Percentiles rank a stretch among this genome's conserved stretches.
Evolutionary conservation across 2,113 vertebrate genomes (phyloP).

Genomic region (Cinclus cinclus): DNA sequence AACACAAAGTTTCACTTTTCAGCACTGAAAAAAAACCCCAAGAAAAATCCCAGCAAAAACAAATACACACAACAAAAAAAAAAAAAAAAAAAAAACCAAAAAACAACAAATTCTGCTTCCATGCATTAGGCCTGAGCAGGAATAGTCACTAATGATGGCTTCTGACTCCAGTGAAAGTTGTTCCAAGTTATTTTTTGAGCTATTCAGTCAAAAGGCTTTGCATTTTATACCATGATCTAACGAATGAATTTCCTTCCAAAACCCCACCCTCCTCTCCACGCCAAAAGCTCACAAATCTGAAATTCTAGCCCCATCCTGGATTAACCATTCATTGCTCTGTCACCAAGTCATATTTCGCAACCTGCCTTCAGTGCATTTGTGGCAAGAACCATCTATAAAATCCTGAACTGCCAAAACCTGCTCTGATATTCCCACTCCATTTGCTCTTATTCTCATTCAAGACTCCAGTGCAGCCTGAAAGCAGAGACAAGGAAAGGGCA

Average conservation of each 20-base stretch:
- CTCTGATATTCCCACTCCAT: not conserved
- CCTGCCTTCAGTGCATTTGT: not conserved
- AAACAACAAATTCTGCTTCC: not conserved
- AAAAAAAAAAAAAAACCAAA: not conserved
- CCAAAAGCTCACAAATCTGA: constrained; percentile 31
- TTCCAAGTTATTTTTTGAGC: not conserved
- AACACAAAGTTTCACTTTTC: not conserved
- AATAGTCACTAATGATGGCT: not conserved
- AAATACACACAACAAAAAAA: not conserved
- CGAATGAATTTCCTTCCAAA: not conserved
- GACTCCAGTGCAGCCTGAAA: not conserved
- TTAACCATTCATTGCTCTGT: constrained; percentile 34
- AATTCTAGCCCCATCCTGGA: constrained; percentile 41
- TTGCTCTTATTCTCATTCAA: not conserved
- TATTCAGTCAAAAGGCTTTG: not conserved
- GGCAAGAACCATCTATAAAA: not conserved
- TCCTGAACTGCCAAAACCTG: not conserved
- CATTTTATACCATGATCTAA: not conserved
- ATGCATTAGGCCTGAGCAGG: not conserved
- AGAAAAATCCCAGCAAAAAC: not conserved
- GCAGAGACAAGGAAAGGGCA: not conserved
- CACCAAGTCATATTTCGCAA: constrained; percentile 28
- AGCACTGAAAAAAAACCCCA: not conserved
- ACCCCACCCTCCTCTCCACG: constrained; percentile 1
- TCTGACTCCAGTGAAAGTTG: not conserved